These are phyloP conservation scores for Eupristina koningsbergeri DNA, from an alignment of 1,140 invertebrate species.

Conservation along the genomic window DNA sequence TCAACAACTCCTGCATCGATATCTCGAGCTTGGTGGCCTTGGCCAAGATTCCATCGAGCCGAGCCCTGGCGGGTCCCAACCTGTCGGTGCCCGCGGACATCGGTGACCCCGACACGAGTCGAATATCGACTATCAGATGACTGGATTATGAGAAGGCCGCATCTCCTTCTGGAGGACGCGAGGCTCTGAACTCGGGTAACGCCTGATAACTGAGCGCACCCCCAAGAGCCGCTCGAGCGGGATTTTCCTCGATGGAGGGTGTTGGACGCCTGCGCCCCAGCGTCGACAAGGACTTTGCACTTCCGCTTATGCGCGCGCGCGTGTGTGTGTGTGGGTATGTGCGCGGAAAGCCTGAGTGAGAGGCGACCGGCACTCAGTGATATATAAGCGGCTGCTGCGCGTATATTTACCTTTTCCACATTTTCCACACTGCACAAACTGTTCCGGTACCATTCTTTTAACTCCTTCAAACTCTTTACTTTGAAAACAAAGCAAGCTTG, in stretches of 20 bases:
- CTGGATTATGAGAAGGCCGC: background rate
- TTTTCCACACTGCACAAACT: background rate
- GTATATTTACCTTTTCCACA: background rate
- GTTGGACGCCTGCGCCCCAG: conserved; percentile 24
- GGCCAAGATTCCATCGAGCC: conserved; percentile 62
- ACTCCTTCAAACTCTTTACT: background rate
- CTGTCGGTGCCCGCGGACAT: conserved; percentile 58
- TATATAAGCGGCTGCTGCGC: background rate
- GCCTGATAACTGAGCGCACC: conserved; percentile 32
- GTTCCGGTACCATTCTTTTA: background rate
- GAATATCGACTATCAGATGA: conserved; percentile 58
- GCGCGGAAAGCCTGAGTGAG: background rate
- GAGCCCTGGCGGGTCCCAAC: conserved; percentile 62
- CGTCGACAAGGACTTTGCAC: too few relatives aligned
- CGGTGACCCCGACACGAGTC: too few relatives aligned
- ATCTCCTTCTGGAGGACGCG: background rate
- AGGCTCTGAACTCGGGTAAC: conserved; percentile 2
- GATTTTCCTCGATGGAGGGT: too few relatives aligned
- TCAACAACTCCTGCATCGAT: conserved; percentile 60
- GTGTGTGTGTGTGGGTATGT: too few relatives aligned
- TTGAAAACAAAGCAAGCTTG: background rate
- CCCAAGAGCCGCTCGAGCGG: background rate
- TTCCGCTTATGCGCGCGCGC: too few relatives aligned
- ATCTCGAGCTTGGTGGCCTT: conserved; percentile 64
- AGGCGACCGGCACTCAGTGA: background rate